A percentile compares a stretch with the other conserved stretches of the same genome.
phyloP scores from a whole-genome alignment of 2,797 vertebrate species.

The Scolopax bukidnonensis region DNA sequence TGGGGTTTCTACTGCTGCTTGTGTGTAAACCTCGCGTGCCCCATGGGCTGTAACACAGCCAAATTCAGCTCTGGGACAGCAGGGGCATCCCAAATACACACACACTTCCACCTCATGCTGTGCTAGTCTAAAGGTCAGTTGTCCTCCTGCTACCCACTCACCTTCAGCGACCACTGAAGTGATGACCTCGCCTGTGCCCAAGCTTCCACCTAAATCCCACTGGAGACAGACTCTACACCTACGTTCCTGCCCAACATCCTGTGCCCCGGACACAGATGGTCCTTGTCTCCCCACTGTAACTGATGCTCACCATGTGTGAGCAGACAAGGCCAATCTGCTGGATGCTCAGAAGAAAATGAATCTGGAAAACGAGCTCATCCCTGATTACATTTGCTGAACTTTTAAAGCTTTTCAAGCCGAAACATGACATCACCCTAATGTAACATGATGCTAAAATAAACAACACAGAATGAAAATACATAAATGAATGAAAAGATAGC shows the following conservation, averaged over 20 bases:
- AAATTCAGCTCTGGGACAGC: background rate
- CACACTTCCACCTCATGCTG: rapidly evolving
- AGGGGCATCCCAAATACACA: rapidly evolving
- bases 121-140: background rate
- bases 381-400: background rate
- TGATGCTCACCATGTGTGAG: rapidly evolving
- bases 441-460: background rate
- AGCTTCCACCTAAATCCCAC: background rate
- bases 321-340: background rate
- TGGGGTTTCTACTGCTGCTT: background rate
- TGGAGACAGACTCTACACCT: background rate
- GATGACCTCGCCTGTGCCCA: rapidly evolving
- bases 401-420: background rate
- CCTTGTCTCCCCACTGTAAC: background rate
- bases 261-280: background rate
- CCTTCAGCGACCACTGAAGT: rapidly evolving
- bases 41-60: background rate
- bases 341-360: background rate
- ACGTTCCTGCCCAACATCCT: rapidly evolving
- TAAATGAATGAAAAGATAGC: background rate
- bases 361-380: background rate
- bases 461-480: background rate
- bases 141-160: background rate
- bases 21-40: rapidly evolving
- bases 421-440: background rate